Conservation (phyloP, 2,888 invertebrate genomes). For the Hirtodrosophila confusa region DNA sequence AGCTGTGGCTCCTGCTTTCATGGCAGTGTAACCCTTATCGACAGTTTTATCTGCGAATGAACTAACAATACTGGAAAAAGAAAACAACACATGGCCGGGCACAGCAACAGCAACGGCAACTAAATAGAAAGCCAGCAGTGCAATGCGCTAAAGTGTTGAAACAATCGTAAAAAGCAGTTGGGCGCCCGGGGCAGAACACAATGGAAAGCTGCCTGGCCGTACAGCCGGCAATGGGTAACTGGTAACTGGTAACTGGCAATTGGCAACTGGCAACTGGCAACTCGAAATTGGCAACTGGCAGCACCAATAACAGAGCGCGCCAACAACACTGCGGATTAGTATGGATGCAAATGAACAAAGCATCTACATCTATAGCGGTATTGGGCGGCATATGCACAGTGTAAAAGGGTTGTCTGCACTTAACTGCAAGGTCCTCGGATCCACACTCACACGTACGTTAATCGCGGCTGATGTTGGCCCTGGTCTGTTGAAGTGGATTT, state of each 20-base stretch:
- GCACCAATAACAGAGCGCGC: conserved; percentile 39
- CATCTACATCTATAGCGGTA: conserved; percentile 48
- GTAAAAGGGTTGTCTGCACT: conserved; percentile 53
- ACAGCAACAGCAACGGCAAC: conserved; percentile 35
- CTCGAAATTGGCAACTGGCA: conserved; percentile 30
- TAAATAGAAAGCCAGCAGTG: conserved; percentile 55
- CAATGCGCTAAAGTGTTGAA: conserved; percentile 76
- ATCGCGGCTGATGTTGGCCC: conserved; percentile 48
- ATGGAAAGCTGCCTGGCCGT: conserved; percentile 18
- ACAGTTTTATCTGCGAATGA: conserved; percentile 66
- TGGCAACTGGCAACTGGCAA: conserved; percentile 7
- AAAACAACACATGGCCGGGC: conserved; percentile 28
- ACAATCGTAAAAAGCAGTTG: conserved; percentile 75
- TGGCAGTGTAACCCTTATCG: conserved; percentile 51
- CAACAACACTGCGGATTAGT: conserved; percentile 59
- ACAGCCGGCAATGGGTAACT: background rate
- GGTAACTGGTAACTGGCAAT: conserved; percentile 6
- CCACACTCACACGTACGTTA: conserved; percentile 50
- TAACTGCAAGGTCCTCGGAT: conserved; percentile 63
- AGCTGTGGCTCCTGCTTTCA: conserved; percentile 36
- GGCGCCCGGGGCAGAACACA: conserved; percentile 49
- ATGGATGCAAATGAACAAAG: conserved; percentile 76
- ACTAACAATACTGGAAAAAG: conserved; percentile 41
- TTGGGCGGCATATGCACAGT: conserved; percentile 59
- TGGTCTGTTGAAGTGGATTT: conserved; percentile 62